Evolutionary conservation across 2,888 invertebrate species (phyloP).

Genomic region (Synanthedon formicaeformis): DNA sequence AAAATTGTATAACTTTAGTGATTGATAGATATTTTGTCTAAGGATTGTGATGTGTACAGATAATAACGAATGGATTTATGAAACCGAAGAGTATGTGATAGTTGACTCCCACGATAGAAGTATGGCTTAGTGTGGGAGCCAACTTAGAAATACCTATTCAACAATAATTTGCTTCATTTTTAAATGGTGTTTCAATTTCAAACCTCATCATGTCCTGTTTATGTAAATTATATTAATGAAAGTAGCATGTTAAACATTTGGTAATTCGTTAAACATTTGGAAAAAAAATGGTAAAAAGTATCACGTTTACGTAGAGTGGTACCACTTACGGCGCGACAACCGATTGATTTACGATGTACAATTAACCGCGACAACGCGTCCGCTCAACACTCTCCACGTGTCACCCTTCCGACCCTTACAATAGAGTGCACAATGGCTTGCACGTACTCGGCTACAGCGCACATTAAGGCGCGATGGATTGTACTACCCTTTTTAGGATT

Average conservation of each 20-base stretch:
- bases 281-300: not conserved
- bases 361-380: not conserved
- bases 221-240: too few species aligned
- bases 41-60: too few species aligned
- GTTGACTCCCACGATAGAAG: too few species aligned
- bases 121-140: too few species aligned
- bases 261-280: not conserved
- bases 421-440: not conserved
- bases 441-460: not conserved
- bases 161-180: too few species aligned
- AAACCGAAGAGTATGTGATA: too few species aligned
- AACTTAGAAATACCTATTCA: too few species aligned
- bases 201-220: too few species aligned
- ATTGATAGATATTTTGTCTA: too few species aligned
- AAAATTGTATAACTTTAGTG: too few species aligned
- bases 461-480: not conserved
- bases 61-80: too few species aligned
- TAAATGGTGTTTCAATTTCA: too few species aligned
- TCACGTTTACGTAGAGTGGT: not conserved
- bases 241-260: not conserved
- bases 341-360: not conserved
- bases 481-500: conserved; percentile 1
- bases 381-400: not conserved
- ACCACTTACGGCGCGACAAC: not conserved
- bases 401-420: not conserved